Evolutionary conservation across 2,888 invertebrate genomes (phyloP), one percentile per base, ranked within the genome.

Genomic region (Xanthorhoe designata): DNA sequence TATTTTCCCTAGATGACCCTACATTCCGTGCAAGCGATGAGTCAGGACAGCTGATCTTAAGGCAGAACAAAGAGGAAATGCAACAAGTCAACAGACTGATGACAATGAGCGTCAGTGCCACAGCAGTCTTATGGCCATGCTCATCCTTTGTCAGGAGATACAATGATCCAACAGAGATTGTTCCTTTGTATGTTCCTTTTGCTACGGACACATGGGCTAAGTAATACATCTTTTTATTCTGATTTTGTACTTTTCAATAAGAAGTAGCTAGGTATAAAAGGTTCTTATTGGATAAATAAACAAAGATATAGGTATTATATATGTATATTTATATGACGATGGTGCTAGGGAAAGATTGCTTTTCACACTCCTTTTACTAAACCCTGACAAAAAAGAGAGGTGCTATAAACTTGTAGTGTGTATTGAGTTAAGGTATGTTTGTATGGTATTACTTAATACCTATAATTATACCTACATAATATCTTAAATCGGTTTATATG

Each of bases 111-210:
- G 6, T 78, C 3, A 10, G 61, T 1, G 0, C 76, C 0, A 7
- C 65, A n/a, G 42, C 2, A 0, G 0, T 62, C 0, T 19, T 72
- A 0, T 85, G 82, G 83, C 58, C 74, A 0, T 4, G 50, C 0
- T 75, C 77, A 0, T 60, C 64, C 19, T 67, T 81, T 0, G 51
- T 71, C 1, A 79, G 52, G 60, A 76, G 79, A 35, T 73, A 78
- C 49, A 70, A 70, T 2, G 75, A 82, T 38, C 61, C 62, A 6
- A 63, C 59, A 1, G 71, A 75, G 2, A 61, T 60, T 0, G 69
- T 83, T 0, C 68, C 77, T 7, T 47, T 72, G 0, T 83, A 85
- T 68, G 51, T 77, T 2, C 83, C 84, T 0, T 84, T 83, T 64
- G 66, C 73, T 51, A 79, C 79, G 0, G 68, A 77, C 6, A 68